These are phyloP conservation scores for Drosophila austrosaltans DNA, from an alignment of 2,888 invertebrate species.

Conservation along the genomic window DNA sequence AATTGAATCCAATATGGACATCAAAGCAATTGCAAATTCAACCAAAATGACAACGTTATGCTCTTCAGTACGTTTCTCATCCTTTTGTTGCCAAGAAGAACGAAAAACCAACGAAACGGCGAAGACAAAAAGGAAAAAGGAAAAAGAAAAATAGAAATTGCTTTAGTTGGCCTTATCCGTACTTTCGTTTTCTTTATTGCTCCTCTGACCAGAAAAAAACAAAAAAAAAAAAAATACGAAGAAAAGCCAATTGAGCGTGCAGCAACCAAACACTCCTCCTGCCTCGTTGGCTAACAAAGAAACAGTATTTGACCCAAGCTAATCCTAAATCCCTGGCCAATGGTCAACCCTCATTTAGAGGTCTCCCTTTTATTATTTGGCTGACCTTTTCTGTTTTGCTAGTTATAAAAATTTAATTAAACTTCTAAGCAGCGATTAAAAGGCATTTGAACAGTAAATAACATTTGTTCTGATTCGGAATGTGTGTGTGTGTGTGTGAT, in stretches of 20 bases:
- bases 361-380: conserved; percentile 46
- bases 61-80: conserved; percentile 90
- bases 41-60: conserved; percentile 94
- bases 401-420: conserved; percentile 67
- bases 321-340: conserved; percentile 61
- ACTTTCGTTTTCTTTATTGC: conserved; percentile 35
- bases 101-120: background rate
- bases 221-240: too few species aligned
- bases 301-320: conserved; percentile 46
- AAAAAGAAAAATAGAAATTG: conserved; percentile 37
- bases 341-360: conserved; percentile 58
- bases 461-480: conserved; percentile 32
- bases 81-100: conserved; percentile 83
- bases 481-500: conserved; percentile 9
- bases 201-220: conserved; percentile 40
- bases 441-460: conserved; percentile 59
- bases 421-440: conserved; percentile 63
- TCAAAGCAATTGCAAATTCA: conserved; percentile 97
- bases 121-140: background rate
- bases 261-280: conserved; percentile 1
- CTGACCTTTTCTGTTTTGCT: conserved; percentile 31
- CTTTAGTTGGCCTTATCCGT: conserved; percentile 49
- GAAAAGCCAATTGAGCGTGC: conserved; percentile 59
- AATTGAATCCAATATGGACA: conserved; percentile 96
- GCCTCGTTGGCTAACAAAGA: too few species aligned